Conservation (phyloP, 2,888 invertebrate species). For the Yponomeuta sedellus region DNA sequence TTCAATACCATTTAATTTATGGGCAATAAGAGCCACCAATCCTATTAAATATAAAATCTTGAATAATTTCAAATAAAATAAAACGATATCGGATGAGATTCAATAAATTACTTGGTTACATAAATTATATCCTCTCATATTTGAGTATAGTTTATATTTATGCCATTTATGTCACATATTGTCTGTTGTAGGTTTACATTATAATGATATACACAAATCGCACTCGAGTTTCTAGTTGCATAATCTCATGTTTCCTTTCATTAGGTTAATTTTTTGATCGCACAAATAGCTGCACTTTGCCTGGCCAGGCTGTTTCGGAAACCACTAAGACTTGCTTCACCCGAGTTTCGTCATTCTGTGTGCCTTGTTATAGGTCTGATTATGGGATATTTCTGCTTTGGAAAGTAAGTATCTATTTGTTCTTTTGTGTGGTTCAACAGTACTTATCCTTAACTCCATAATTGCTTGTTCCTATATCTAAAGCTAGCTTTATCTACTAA, state of each 20-base stretch:
- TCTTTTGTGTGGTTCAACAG: neutral
- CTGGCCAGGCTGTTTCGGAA: slow-evolving; percentile 87
- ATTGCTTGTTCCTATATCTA: neutral
- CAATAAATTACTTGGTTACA: no score
- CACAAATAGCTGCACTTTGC: slow-evolving; percentile 87
- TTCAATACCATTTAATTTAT: no score
- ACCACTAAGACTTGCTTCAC: slow-evolving; percentile 82
- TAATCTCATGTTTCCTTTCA: slow-evolving; percentile 49
- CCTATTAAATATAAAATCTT: no score
- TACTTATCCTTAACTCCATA: neutral
- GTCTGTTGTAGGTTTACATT: no score
- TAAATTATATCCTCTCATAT: no score
- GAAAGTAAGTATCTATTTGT: slow-evolving; percentile 79
- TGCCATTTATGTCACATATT: no score
- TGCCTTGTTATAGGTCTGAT: slow-evolving; percentile 86
- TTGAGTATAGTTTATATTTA: no score
- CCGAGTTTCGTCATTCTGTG: slow-evolving; percentile 85
- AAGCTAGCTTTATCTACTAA: neutral
- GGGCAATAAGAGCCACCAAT: no score
- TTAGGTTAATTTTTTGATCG: slow-evolving; percentile 90
- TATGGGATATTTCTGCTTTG: slow-evolving; percentile 93
- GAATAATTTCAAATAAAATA: no score
- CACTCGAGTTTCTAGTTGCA: neutral
- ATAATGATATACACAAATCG: no score
- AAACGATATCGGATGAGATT: no score